phyloP scores from a whole-genome alignment of 1,140 invertebrate species.

The Aethina tumida region DNA sequence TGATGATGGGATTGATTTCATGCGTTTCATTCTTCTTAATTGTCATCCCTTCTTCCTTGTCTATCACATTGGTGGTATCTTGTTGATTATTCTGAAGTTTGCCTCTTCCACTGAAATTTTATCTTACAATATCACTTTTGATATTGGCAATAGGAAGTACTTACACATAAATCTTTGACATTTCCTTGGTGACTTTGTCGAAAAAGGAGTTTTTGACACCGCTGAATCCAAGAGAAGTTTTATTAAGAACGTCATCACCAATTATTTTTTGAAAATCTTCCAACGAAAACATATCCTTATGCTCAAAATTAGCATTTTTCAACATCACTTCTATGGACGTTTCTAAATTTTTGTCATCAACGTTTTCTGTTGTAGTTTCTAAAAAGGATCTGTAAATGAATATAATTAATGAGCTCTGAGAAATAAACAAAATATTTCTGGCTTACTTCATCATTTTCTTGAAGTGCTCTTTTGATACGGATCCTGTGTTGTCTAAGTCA shows the following conservation, averaged over 20 bases:
- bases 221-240: conserved; percentile 33
- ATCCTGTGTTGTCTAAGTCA: conserved; percentile 42
- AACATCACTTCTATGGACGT: conserved; percentile 39
- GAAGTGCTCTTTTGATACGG: conserved; percentile 43
- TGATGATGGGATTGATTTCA: too few species aligned
- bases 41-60: conserved; percentile 18
- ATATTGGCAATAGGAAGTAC: background rate
- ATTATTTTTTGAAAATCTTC: conserved; percentile 32
- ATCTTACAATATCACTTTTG: conserved; percentile 3
- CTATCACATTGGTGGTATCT: conserved; percentile 23
- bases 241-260: conserved; percentile 32
- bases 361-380: conserved; percentile 40
- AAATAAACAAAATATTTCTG: too few species aligned
- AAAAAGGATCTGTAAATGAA: conserved; percentile 40
- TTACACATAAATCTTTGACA: conserved; percentile 36
- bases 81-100: too few species aligned
- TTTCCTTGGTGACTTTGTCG: conserved; percentile 29
- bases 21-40: conserved; percentile 4
- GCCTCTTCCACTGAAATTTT: too few species aligned
- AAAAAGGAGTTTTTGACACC: conserved; percentile 28
- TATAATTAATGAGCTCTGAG: too few species aligned
- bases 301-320: conserved; percentile 31
- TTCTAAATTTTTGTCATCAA: conserved; percentile 37
- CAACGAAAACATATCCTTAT: conserved; percentile 33
- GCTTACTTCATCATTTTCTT: conserved; percentile 45